Percentiles rank a stretch among this genome's conserved stretches.
These are phyloP conservation scores for Brachionus asplanchnoidis DNA, from an alignment of 1,140 invertebrate species.

Conservation along the genomic window DNA sequence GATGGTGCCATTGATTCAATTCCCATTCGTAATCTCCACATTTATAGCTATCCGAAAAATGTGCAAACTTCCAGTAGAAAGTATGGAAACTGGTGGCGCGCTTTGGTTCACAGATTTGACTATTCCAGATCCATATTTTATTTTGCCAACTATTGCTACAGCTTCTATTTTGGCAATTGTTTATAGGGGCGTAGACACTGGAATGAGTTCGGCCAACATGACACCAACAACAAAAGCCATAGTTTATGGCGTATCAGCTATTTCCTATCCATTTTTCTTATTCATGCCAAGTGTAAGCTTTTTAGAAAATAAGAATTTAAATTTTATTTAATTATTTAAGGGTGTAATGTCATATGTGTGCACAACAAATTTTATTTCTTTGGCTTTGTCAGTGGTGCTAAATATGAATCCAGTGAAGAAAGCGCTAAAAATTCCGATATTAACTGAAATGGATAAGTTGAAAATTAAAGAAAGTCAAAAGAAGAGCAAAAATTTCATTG, in stretches of 20 bases:
- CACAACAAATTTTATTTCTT: constrained; percentile 70
- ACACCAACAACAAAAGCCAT: constrained; percentile 65
- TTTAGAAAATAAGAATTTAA: too few species aligned
- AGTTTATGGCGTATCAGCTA: constrained; percentile 69
- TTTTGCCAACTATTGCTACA: constrained; percentile 78
- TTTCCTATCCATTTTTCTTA: constrained; percentile 70
- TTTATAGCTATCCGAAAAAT: constrained; percentile 77
- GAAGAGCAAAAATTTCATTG: constrained; percentile 62
- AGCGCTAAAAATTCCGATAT: constrained; percentile 71
- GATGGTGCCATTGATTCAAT: constrained; percentile 73
- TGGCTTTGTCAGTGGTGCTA: constrained; percentile 73
- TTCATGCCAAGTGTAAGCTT: constrained; percentile 34
- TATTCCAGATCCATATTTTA: constrained; percentile 77
- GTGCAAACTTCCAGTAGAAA: constrained; percentile 78
- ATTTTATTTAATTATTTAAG: neutral
- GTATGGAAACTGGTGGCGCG: constrained; percentile 78
- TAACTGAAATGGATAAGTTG: constrained; percentile 61
- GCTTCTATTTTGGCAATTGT: constrained; percentile 73
- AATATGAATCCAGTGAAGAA: constrained; percentile 68
- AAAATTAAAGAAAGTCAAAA: constrained; percentile 60
- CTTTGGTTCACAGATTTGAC: constrained; percentile 90
- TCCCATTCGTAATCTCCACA: constrained; percentile 82
- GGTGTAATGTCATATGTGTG: constrained; percentile 37
- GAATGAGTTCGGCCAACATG: constrained; percentile 64
- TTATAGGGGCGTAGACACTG: constrained; percentile 74